Percentiles rank a stretch among this genome's conserved stretches.
Conservation (phyloP, 2,113 vertebrate species). For the Mola mola region DNA sequence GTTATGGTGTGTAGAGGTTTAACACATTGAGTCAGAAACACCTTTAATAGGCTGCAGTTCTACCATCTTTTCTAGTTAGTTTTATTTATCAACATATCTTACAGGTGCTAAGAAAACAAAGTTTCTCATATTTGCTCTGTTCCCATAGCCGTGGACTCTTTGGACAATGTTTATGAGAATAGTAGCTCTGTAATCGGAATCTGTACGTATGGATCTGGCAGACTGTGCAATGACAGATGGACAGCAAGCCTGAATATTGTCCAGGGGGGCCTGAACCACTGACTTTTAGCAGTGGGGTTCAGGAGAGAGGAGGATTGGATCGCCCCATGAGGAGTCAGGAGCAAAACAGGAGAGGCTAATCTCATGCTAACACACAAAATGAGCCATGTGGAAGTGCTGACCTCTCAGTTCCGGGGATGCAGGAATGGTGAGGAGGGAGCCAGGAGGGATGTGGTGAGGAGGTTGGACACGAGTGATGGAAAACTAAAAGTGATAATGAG, state of each 20-base stretch:
- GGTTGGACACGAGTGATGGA: constrained; percentile 10
- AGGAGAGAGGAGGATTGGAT: constrained; percentile 68
- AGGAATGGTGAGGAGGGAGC: not conserved
- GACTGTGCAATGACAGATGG: constrained; percentile 63
- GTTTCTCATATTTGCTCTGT: no score
- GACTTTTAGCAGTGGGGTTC: constrained; percentile 67
- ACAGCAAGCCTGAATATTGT: constrained; percentile 52
- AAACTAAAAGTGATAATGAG: constrained; percentile 17
- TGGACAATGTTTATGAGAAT: constrained; percentile 18
- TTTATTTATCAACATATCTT: not conserved
- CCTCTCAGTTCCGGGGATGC: constrained; percentile 23
- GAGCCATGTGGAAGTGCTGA: constrained; percentile 42
- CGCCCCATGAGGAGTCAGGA: constrained; percentile 51
- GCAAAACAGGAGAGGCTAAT: constrained; percentile 53
- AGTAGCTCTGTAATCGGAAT: constrained; percentile 11
- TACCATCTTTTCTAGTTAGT: not conserved
- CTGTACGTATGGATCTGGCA: constrained; percentile 47
- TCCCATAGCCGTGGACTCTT: no score
- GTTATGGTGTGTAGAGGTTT: constrained; percentile 12
- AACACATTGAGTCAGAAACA: constrained; percentile 3
- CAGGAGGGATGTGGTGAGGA: constrained; percentile 15
- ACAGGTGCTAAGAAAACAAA: not conserved
- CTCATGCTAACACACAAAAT: constrained; percentile 61
- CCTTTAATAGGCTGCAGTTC: no score
- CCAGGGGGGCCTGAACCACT: constrained; percentile 57